A percentile compares a stretch with the other conserved stretches of the same genome.
These are phyloP conservation scores for Grammomys surdaster DNA, from an alignment of 2,113 vertebrate species.

Conservation along the genomic window DNA sequence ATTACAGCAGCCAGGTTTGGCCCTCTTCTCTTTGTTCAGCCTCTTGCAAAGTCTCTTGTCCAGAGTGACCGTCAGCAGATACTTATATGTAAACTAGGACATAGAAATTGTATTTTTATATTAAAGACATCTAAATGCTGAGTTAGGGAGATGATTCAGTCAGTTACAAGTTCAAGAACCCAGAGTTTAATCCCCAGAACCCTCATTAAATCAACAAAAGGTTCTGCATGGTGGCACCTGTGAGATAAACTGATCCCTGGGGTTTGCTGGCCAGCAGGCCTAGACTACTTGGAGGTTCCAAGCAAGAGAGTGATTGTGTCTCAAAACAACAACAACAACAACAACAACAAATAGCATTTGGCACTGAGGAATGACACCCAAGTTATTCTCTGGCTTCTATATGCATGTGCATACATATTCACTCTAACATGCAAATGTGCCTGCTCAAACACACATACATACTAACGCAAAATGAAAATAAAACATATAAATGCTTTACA, in stretches of 20 bases:
- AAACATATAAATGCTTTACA: not conserved
- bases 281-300: not conserved
- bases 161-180: not conserved
- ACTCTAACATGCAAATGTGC: not conserved
- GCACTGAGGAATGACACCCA: too few species aligned
- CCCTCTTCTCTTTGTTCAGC: not conserved
- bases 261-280: not conserved
- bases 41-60: not conserved
- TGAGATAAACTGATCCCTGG: not conserved
- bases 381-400: not conserved
- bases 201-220: not conserved
- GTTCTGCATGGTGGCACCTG: too few species aligned
- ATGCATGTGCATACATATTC: not conserved
- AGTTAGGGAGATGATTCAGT: not conserved
- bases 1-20: not conserved
- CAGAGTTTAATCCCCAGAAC: not conserved
- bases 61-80: not conserved
- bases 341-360: too few species aligned
- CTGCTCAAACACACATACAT: too few species aligned
- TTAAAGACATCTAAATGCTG: constrained; percentile 9
- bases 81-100: not conserved
- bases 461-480: not conserved
- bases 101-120: constrained; percentile 18
- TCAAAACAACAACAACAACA: not conserved
- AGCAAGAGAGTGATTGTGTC: not conserved